Conservation (phyloP, 2,113 vertebrate species). For the Oreocharis arfaki region DNA sequence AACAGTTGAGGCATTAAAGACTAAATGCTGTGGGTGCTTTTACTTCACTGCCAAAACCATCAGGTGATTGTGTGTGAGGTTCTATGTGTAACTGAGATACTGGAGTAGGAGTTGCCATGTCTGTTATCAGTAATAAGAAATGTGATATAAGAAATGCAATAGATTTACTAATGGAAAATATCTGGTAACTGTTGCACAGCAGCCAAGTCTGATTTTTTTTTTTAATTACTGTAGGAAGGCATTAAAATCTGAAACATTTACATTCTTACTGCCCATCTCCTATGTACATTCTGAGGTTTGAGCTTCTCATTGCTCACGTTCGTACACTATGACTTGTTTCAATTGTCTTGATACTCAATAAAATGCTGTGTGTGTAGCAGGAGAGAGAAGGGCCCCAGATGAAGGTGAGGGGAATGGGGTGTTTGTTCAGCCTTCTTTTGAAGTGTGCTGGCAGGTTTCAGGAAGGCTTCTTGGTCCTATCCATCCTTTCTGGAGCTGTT, state of each 20-base stretch:
- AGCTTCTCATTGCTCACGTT: background rate
- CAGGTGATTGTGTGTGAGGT: background rate
- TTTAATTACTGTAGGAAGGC: background rate
- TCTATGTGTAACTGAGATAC: background rate
- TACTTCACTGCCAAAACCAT: background rate
- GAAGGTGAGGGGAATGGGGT: background rate
- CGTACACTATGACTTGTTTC: background rate
- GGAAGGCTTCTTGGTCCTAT: background rate
- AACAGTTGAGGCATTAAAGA: background rate
- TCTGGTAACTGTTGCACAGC: background rate
- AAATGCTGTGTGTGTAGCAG: background rate
- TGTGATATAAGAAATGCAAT: background rate
- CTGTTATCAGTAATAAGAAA: background rate
- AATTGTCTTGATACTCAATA: background rate
- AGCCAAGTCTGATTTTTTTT: background rate
- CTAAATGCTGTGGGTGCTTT: background rate
- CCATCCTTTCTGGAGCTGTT: background rate
- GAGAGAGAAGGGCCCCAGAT: background rate
- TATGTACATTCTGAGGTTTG: background rate
- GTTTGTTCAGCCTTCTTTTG: background rate
- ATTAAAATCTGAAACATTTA: background rate
- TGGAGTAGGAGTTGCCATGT: background rate
- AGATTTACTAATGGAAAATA: background rate
- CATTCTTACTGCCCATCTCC: background rate
- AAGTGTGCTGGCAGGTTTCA: background rate